Base-by-base conservation (phyloP, 1,140 invertebrate species). In the Hycleus phaleratus region DNA sequence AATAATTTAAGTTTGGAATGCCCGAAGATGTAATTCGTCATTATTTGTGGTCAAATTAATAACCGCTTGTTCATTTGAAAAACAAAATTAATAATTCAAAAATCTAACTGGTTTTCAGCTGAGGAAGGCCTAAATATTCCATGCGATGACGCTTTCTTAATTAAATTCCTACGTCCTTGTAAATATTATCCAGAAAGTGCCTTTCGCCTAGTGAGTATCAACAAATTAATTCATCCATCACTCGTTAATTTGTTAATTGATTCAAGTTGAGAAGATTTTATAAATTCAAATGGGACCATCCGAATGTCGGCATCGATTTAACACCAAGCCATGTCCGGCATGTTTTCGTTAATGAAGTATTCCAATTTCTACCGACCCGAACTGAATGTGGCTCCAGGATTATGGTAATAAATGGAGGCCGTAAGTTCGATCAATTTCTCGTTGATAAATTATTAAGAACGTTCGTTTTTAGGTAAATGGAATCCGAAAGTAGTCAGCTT, bases 181-280 rank as follows among this genome's bases (percentile, higher is more conserved):
- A 89, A 90, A 72, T 90, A 81, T 71, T 90, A 90, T 68, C 80
- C 87, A 2, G 79, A 90, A 46, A 88, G 85, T 72, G 87, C 88
- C 0, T 74, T 84, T 44, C 81, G 80, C 60, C 73, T 90, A 71
- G 84, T 85, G 69, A 78, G 81, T 57, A 52, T 40, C 40, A 44
- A n/a, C 9, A 7, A 0, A 8, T 45, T 38, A 46, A n/a, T n/a
- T 12, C 39, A 24, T 24, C 18, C 1, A 18, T 18, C 18, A 18
- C 18, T 18, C 1, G 1, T 7, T 46, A 47, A 53, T 8, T 7
- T 55, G 26, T 45, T 43, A 26, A 18, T 62, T 57, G 18, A 46
- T 53, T 70, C 70, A 62, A 84, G 80, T 75, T 86, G 54, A 81
- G 79, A 71, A 75, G 76, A 44, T 82, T 78, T 40, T 85, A 80